Base-by-base conservation (phyloP, 64 coral and sea anemone genomes). In the Anthopleura sola region DNA sequence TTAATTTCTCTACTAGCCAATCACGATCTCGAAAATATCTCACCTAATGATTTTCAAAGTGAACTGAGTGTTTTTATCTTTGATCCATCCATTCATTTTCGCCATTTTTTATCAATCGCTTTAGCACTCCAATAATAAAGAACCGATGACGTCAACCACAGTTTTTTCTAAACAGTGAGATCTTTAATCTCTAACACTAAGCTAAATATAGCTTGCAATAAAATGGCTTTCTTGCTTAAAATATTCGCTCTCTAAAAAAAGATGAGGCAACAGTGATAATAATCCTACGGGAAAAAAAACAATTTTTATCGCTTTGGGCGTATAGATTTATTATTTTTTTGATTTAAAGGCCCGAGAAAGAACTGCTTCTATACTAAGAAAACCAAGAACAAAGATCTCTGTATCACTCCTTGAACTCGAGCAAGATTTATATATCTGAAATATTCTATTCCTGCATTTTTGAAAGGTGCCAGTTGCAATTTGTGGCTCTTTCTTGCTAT, bases 101-200 rank as follows among this genome's bases (percentile, higher is more conserved):
- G 29, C 66, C 66, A 71, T 33, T 71, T 71, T 71, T 71, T 71
- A 71, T 71, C 66, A 71, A 34, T 71, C 66, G 29, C 66, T 71
- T 71, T 71, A 71, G n/a, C 29, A 71, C 66, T 34, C 29, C 29
- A 71, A 71, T 15, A 32, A 34, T 34, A 71, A 71, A 31, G 13
- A 71, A 71, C 66, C 11, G 29, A 71, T 71, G 66, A 71, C 66
- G 66, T 71, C 66, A 71, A 71, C 66, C 12, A 14, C 29, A 3
- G 28, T 34, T 34, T 34, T 71, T 71, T 36, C 14, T 10, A 33
- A 71, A 33, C 29, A 71, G 66, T 15, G 66, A 34, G 1, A 19
- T 13, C 66, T 69, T 16, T 12, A 32, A 69, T 33, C 66, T 24
- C 10, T 14, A 62, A 62, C 19, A 62, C 19, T 15, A 71, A 36